Conservation (phyloP, 2,888 invertebrate species). For the Omphaloscelis lunosa region DNA sequence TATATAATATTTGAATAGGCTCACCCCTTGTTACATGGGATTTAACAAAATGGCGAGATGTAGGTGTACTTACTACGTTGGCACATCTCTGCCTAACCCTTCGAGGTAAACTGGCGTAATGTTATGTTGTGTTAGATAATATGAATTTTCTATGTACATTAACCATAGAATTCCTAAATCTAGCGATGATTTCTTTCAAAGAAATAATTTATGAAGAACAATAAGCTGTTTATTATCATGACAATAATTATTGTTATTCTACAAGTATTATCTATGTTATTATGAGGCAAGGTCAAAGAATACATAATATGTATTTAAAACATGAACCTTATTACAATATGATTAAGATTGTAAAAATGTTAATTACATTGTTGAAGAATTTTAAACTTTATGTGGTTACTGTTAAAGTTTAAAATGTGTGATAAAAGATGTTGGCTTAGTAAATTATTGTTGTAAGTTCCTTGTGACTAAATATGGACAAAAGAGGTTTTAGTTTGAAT, state of each 20-base stretch:
- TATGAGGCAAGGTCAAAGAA: conserved; percentile 34
- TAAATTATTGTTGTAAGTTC: conserved; percentile 25
- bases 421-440: neutral
- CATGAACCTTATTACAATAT: conserved; percentile 8
- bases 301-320: conserved; percentile 15
- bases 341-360: conserved; percentile 8
- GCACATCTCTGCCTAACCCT: neutral
- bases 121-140: neutral
- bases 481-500: conserved; percentile 31
- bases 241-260: conserved; percentile 26
- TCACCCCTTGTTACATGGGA: neutral
- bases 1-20: neutral
- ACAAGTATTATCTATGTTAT: conserved; percentile 29
- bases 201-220: neutral
- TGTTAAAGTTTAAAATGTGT: conserved; percentile 17
- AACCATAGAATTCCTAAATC: too few species aligned
- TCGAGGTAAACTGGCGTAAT: neutral
- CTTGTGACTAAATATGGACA: conserved; percentile 40
- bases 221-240: conserved; percentile 24
- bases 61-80: too few species aligned
- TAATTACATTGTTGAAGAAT: neutral
- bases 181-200: neutral
- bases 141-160: too few species aligned
- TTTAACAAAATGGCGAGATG: neutral
- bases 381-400: neutral